These are phyloP conservation scores for Lasioglossum albipes DNA, from an alignment of 1,140 invertebrate genomes.

Conservation along the genomic window DNA sequence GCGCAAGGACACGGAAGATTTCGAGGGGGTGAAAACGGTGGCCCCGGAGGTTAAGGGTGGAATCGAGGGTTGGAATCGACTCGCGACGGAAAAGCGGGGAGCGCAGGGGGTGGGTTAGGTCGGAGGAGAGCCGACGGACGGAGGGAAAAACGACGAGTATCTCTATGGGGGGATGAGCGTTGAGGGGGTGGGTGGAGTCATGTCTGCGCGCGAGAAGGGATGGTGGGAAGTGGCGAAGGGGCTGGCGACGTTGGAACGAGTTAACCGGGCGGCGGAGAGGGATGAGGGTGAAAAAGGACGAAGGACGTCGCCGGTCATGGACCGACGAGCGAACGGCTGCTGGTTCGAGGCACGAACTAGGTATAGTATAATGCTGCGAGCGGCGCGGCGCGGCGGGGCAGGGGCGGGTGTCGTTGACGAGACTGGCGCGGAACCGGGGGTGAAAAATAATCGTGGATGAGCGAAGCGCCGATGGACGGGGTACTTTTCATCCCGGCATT, in stretches of 20 bases:
- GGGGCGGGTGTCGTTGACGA: conserved; percentile 35
- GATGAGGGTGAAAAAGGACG: conserved; percentile 40
- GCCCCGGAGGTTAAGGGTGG: too few species aligned
- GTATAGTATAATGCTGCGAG: neutral
- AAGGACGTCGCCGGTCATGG: conserved; percentile 52
- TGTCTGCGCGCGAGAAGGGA: conserved; percentile 32
- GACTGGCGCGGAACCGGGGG: conserved; percentile 26
- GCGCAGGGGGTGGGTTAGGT: too few species aligned
- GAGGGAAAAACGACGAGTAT: too few species aligned
- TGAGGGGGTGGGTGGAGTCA: neutral
- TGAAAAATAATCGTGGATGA: conserved; percentile 70
- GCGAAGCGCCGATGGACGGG: conserved; percentile 56
- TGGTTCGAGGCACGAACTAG: neutral
- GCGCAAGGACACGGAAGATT: too few species aligned
- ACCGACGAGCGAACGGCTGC: conserved; percentile 16
- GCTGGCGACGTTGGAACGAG: conserved; percentile 43
- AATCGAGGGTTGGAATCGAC: too few species aligned
- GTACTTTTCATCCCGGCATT: conserved; percentile 39
- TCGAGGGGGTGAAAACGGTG: too few species aligned
- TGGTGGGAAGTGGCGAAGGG: conserved; percentile 32
- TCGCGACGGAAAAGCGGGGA: too few species aligned
- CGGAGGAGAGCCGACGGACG: too few species aligned
- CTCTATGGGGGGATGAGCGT: too few species aligned
- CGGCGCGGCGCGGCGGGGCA: neutral
- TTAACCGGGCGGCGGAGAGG: conserved; percentile 26